Evolutionary conservation across 1,140 invertebrate genomes (phyloP), one percentile per base, ranked within the genome.

Genomic region (Holotrichia oblita): DNA sequence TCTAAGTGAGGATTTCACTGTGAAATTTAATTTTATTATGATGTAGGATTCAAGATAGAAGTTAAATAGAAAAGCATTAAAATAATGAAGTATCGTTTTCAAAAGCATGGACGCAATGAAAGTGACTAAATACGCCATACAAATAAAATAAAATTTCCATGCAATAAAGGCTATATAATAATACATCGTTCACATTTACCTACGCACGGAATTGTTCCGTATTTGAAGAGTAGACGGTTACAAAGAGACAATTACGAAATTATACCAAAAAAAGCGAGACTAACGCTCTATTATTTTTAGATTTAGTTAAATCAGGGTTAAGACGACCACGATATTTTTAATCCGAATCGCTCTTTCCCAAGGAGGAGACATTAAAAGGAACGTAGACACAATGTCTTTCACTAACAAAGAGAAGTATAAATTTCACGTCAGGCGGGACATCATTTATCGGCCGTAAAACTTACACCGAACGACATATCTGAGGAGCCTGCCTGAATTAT

Each of bases 371-470:
- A 69, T 69, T 69, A 69, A 69, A 69, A 69, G 61, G 61, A 17
- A 69, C 61, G 61, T 22, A 69, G 61, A 69, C 61, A 69, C 61
- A 69, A 69, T 69, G 61, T 69, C 61, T 69, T 69, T 69, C 61
- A 69, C 61, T 34, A 69, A 69, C 61, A 69, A 69, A 69, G 61
- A 69, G 61, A 12, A 69, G 61, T 69, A 69, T 69, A 69, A 69
- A 69, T 69, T 69, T 69, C 61, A 69, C 61, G 61, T 69, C 61
- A 69, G 61, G 3, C 27, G 61, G 61, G 61, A 69, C 61, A 69
- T 69, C 61, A 69, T 69, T 69, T 69, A 69, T 69, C 61, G 61
- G 61, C 12, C 61, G 61, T 69, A 69, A 69, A 69, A 69, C 61
- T 69, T 69, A 69, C 61, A 22, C 22, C 61, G 61, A 69, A 69